phyloP scores from a whole-genome alignment of 2,113 vertebrate species.

The Colius striatus region DNA sequence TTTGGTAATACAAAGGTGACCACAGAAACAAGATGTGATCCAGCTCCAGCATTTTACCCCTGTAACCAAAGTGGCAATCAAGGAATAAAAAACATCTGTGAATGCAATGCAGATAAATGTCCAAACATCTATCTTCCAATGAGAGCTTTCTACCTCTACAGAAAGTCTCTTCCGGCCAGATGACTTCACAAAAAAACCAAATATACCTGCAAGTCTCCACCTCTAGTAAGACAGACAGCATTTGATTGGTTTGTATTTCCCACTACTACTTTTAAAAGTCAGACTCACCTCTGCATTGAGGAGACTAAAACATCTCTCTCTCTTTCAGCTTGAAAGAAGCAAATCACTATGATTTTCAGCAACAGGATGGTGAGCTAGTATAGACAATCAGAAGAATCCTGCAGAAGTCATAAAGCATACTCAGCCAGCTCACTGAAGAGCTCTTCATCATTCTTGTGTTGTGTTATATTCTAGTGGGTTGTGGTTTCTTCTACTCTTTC shows the following conservation, averaged over 20 bases:
- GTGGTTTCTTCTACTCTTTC: not conserved
- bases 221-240: not conserved
- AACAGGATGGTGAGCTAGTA: not conserved
- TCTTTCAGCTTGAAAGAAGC: not conserved
- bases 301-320: not conserved
- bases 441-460: not conserved
- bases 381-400: not conserved
- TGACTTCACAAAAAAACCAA: fast-evolving
- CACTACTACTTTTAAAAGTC: not conserved
- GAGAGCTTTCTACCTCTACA: not conserved
- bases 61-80: not conserved
- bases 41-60: not conserved
- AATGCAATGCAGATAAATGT: not conserved
- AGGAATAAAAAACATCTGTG: not conserved
- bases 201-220: not conserved
- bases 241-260: not conserved
- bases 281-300: not conserved
- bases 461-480: not conserved
- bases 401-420: not conserved
- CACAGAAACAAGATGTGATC: not conserved
- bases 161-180: not conserved
- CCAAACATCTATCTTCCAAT: not conserved
- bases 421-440: not conserved
- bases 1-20: not conserved
- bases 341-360: not conserved